Evolutionary conservation across 2,113 vertebrate species (phyloP).

Genomic region (Antigone vipio): DNA sequence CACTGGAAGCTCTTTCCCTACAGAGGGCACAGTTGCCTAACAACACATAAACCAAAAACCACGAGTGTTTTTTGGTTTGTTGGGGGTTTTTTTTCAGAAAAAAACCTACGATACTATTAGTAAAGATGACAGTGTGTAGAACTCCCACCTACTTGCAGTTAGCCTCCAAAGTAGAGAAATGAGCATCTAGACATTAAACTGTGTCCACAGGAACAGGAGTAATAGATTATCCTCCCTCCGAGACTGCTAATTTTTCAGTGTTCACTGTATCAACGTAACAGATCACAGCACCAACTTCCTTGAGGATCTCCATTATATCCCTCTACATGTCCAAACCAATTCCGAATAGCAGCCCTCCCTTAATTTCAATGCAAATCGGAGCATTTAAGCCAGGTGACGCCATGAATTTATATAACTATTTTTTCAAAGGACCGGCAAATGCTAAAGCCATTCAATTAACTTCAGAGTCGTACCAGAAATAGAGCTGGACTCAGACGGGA

Average conservation of each 20-base stretch:
- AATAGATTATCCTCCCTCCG: neutral
- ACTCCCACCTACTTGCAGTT: neutral
- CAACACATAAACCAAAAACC: neutral
- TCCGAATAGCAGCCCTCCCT: neutral
- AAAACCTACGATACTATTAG: neutral
- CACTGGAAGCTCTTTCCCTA: neutral
- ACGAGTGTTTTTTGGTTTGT: no score
- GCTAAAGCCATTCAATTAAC: neutral
- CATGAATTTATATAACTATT: neutral
- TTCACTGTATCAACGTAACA: neutral
- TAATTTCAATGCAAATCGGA: neutral
- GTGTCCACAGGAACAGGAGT: neutral
- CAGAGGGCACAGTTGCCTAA: neutral
- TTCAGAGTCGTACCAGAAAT: neutral
- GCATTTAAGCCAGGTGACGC: neutral
- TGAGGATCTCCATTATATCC: neutral
- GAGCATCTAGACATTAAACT: neutral
- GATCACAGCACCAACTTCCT: neutral
- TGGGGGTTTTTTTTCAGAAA: no score
- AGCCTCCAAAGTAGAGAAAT: neutral
- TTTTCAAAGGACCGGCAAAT: neutral
- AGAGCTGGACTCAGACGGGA: neutral
- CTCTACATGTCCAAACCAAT: neutral
- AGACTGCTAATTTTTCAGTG: neutral
- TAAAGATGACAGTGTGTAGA: neutral